Evolutionary conservation across 2,113 vertebrate species (phyloP).

Genomic region (Heterotilapia buettikoferi): DNA sequence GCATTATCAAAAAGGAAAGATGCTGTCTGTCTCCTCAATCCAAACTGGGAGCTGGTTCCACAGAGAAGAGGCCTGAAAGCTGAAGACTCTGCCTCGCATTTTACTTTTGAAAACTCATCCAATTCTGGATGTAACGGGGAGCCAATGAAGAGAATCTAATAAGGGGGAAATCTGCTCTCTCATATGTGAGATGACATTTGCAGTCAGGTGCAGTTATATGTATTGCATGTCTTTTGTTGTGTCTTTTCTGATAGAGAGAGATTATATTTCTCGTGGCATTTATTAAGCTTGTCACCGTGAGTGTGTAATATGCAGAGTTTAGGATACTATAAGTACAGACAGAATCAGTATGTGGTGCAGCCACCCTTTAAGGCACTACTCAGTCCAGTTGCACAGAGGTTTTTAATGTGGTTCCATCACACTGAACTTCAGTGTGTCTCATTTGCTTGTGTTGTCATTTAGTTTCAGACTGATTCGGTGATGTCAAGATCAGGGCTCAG

Average conservation of each 20-base stretch:
- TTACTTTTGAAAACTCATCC: background rate
- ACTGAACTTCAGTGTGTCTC: background rate
- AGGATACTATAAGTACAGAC: background rate
- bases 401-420: background rate
- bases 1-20: background rate
- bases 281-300: rapidly evolving
- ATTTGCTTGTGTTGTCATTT: background rate
- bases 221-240: background rate
- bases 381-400: background rate
- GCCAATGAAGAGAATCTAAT: background rate
- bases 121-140: background rate
- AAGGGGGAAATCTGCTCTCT: background rate
- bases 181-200: background rate
- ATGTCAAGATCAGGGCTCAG: background rate
- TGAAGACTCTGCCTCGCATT: background rate
- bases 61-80: background rate
- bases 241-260: background rate
- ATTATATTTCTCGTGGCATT: background rate
- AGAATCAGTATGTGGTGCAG: background rate
- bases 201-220: background rate
- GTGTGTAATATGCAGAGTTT: background rate
- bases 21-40: background rate
- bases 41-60: background rate
- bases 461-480: background rate
- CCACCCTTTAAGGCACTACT: background rate